Percentiles rank a stretch among this genome's conserved stretches.
These are phyloP conservation scores for Gracilinanus agilis DNA, from an alignment of 2,113 vertebrate genomes.

Conservation along the genomic window DNA sequence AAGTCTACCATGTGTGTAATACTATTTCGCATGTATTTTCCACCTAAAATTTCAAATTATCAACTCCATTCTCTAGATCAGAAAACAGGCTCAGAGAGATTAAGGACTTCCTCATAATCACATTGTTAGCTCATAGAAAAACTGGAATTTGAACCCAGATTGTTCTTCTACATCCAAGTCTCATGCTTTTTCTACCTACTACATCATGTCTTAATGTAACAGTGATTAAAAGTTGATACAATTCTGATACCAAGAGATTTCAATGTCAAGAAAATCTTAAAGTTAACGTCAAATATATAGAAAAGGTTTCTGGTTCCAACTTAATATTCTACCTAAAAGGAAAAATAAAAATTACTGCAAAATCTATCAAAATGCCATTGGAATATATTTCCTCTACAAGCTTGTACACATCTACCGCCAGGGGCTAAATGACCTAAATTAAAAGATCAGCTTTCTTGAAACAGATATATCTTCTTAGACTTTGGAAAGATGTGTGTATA, in stretches of 20 bases:
- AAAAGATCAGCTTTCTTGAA: not conserved
- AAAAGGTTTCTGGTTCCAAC: not conserved
- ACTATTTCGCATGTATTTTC: not conserved
- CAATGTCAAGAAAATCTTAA: not conserved
- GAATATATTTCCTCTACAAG: not conserved
- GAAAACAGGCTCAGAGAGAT: not conserved
- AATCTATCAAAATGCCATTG: not conserved
- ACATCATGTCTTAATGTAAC: not conserved
- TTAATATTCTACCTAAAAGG: not conserved
- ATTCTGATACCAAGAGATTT: not conserved
- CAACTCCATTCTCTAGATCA: not conserved
- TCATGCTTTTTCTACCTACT: not conserved
- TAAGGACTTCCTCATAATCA: not conserved
- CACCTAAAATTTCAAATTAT: not conserved
- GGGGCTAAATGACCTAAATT: not conserved
- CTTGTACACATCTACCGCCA: not conserved
- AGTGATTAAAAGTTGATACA: not conserved
- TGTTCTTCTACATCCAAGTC: not conserved
- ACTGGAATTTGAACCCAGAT: not conserved
- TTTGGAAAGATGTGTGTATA: not conserved
- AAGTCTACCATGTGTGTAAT: not conserved
- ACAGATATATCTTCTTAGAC: not conserved
- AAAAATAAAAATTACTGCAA: not conserved
- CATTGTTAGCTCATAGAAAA: not conserved
- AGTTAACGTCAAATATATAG: not conserved